Evolutionary conservation across 2,888 invertebrate species (phyloP), one percentile per base, ranked within the genome.

Genomic region (Xestia ashworthii): DNA sequence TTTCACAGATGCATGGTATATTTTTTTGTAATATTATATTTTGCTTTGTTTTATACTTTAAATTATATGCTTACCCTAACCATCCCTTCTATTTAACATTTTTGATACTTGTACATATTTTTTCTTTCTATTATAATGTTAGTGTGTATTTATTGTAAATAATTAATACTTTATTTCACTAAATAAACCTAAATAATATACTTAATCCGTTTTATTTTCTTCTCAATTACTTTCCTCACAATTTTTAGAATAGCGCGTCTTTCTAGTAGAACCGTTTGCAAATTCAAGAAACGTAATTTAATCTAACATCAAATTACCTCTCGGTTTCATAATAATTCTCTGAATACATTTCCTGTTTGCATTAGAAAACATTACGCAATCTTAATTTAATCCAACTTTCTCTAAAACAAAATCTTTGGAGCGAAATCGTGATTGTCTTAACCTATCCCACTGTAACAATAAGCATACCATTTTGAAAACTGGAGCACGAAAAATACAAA

Each of bases 341-440:
- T 84, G 85, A 84, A 87, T 87, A 84, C 58, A 81, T 87, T 84
- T 84, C 81, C 65, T 78, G 76, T 76, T 84, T 70, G 81, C 71
- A 81, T 86, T 78, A 86, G 78, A 85, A 76, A 81, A 78, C 84
- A 76, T 85, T 84, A 79, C 71, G 78, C 68, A 84, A 85, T 71
- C 69, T 50, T 81, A 79, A 78, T 81, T 83, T 74, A 77, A 76
- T 81, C 60, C 32, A 80, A 86, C 87, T 87, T 87, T 87, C 87
- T 81, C 80, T 74, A 38, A 77, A 60, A 69, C 71, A 71, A 88
- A 87, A 84, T 84, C 65, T 82, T 76, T 62, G 38, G 50, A 76
- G 81, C 69, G 72, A 64, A 71, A 72, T 74, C 74, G 80, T 80
- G 83, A 80, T 81, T 82, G 83, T 78, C 50, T 74, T 78, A 78